Percentiles rank a stretch among this genome's conserved stretches.
Conservation (phyloP, 2,113 vertebrate species). For the Gorilla gorilla region DNA sequence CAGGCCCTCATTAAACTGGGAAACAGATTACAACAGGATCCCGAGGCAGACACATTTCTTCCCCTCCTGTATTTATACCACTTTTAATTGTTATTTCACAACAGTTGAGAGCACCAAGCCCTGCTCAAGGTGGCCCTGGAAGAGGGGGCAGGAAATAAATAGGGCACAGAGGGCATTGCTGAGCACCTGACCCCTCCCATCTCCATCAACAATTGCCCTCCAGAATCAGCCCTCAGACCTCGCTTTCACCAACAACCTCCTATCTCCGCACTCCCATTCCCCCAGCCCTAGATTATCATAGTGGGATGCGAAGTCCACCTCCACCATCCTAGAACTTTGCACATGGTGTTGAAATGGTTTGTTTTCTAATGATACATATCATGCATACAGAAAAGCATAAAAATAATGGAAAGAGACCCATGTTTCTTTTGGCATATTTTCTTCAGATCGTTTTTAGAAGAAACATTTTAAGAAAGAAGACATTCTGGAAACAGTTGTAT, state of each 20-base stretch:
- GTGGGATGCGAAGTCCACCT: background rate
- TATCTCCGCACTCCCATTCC: background rate
- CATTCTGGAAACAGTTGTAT: background rate
- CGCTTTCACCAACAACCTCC: background rate
- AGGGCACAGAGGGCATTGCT: rapidly evolving
- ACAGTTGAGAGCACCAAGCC: background rate
- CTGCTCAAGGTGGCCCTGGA: background rate
- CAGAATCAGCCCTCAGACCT: background rate
- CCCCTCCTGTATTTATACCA: conserved; percentile 28
- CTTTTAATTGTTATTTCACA: conserved; percentile 55
- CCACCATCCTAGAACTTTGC: background rate
- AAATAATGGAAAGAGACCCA: background rate
- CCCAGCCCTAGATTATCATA: background rate
- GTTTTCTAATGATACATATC: background rate
- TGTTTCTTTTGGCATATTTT: conserved; percentile 4
- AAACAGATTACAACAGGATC: conserved; percentile 38
- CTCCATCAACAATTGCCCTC: background rate
- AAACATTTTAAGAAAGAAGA: conserved; percentile 28
- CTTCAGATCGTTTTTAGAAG: background rate
- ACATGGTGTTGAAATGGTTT: background rate
- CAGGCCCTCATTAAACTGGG: background rate
- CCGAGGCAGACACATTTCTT: background rate
- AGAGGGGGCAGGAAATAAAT: background rate
- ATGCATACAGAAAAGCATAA: background rate
- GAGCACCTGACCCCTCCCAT: background rate